These are phyloP conservation scores for Spisula subtruncata DNA, from an alignment of 2,888 invertebrate species.

Conservation along the genomic window DNA sequence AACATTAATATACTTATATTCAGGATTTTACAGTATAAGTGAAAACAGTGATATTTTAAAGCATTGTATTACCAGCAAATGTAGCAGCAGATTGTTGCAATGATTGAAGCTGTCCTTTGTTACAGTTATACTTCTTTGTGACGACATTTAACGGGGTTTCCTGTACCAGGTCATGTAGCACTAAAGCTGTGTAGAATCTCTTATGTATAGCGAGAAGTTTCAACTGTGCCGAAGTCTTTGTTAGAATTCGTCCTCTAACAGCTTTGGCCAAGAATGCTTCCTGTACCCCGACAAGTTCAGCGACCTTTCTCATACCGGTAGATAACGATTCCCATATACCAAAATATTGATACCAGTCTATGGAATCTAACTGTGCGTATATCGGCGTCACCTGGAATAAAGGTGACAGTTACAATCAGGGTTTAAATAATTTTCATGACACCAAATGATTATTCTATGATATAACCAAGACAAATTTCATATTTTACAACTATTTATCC, in stretches of 20 bases:
- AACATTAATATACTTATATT: no score
- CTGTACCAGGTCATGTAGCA: constrained; percentile 96
- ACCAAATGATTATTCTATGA: no score
- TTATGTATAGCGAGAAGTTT: constrained; percentile 83
- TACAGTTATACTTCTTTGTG: constrained; percentile 94
- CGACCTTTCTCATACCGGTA: constrained; percentile 94
- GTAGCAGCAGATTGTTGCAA: constrained; percentile 98
- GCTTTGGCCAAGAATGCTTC: constrained; percentile 93
- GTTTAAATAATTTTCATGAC: no score
- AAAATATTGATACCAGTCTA: constrained; percentile 91
- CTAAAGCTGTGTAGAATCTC: constrained; percentile 92
- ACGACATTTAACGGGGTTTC: constrained; percentile 93
- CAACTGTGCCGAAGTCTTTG: constrained; percentile 78
- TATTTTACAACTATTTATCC: no score
- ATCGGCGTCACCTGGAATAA: constrained; percentile 93
- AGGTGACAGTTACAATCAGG: not conserved
- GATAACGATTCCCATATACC: constrained; percentile 94
- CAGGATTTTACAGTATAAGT: no score
- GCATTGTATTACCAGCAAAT: constrained; percentile 92
- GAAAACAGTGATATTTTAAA: no score
- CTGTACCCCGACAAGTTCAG: constrained; percentile 94
- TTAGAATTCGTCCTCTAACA: constrained; percentile 80
- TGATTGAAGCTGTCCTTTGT: constrained; percentile 96
- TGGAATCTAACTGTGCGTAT: constrained; percentile 92
- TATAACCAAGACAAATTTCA: no score